phyloP scores from a whole-genome alignment of 2,888 invertebrate genomes.

The Mythimna lalbum region DNA sequence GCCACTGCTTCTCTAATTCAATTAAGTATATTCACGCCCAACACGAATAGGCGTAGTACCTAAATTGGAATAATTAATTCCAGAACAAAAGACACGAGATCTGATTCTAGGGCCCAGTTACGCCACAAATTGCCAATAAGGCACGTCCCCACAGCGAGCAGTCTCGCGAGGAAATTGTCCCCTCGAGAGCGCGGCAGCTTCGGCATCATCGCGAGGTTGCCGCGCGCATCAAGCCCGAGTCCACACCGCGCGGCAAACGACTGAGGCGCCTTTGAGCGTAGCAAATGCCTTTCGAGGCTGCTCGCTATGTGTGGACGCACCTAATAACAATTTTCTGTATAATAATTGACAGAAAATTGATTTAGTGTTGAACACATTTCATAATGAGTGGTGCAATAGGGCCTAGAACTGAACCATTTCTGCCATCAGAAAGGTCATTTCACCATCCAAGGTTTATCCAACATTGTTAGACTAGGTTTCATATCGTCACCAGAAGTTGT shows the following conservation, averaged over 20 bases:
- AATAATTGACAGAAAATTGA: neutral
- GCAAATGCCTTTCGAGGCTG: too few relatives aligned
- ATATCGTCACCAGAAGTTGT: neutral
- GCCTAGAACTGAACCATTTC: neutral
- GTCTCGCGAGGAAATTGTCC: too few relatives aligned
- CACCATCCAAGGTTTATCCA: conserved; percentile 2
- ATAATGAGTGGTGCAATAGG: neutral
- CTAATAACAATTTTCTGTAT: too few relatives aligned
- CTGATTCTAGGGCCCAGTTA: neutral
- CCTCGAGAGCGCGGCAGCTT: too few relatives aligned
- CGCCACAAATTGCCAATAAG: neutral
- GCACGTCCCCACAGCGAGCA: too few relatives aligned
- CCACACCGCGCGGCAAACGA: too few relatives aligned
- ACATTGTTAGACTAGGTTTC: conserved; percentile 8
- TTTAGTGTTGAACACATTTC: neutral
- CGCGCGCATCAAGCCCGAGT: too few relatives aligned
- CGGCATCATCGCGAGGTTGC: too few relatives aligned
- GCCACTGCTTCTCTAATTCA: neutral
- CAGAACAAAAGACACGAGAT: conserved; percentile 19
- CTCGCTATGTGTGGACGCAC: too few relatives aligned
- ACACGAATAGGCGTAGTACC: neutral
- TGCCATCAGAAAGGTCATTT: neutral
- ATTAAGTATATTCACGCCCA: conserved; percentile 1
- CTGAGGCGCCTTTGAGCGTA: too few relatives aligned
- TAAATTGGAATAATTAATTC: conserved; percentile 20